Conservation (phyloP, 2,797 vertebrate genomes). For the Cyclura pinguis region DNA sequence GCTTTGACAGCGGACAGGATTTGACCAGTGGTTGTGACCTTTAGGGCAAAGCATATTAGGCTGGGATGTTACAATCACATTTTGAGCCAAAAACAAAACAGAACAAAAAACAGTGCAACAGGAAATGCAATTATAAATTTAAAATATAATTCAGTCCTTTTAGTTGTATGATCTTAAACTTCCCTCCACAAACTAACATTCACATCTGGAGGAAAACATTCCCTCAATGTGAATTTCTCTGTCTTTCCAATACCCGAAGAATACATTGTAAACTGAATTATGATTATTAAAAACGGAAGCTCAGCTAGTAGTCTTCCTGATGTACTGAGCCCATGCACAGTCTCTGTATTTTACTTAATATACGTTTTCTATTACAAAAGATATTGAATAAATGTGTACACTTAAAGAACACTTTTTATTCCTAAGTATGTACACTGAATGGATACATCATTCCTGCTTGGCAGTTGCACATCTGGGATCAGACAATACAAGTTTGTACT, state of each 20-base stretch:
- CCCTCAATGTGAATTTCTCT: background rate
- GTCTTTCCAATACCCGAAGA: background rate
- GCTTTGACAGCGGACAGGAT: background rate
- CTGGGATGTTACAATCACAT: background rate
- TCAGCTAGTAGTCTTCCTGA: conserved; percentile 1
- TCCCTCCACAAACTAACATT: background rate
- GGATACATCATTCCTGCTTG: conserved; percentile 34
- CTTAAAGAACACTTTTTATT: conserved; percentile 17
- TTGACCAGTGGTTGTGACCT: background rate
- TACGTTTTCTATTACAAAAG: conserved; percentile 21
- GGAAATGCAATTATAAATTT: background rate
- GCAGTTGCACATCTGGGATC: conserved; percentile 1
- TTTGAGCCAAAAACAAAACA: background rate
- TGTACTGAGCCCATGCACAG: background rate
- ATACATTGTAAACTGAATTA: conserved; percentile 21
- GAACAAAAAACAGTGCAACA: background rate
- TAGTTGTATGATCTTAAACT: background rate
- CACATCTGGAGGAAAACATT: background rate
- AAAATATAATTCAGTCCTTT: background rate
- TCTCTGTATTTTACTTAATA: background rate
- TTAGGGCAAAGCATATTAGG: background rate
- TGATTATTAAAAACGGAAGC: conserved; percentile 26
- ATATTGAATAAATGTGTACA: conserved; percentile 5
- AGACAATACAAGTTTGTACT: conserved; percentile 1
- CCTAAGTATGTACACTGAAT: background rate